These are phyloP conservation scores for Leucozona laternaria DNA, from an alignment of 2,888 invertebrate genomes.

Conservation along the genomic window DNA sequence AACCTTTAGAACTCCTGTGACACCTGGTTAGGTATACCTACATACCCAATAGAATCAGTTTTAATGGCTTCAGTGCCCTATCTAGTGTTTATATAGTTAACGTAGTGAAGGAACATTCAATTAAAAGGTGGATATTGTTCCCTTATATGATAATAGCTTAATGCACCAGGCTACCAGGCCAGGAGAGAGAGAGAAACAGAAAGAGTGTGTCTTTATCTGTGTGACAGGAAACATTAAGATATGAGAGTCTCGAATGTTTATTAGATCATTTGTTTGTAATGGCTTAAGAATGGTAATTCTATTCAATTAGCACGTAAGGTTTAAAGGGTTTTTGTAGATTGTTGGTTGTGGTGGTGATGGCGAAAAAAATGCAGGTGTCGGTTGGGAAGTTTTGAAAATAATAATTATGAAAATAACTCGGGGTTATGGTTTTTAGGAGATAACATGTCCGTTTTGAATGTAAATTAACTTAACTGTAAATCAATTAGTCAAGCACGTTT, in stretches of 20 bases:
- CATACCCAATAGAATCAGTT: conserved; percentile 47
- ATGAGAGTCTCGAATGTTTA: conserved; percentile 50
- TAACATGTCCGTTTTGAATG: neutral
- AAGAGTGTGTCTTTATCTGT: conserved; percentile 38
- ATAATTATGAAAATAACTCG: neutral
- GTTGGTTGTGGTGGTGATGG: neutral
- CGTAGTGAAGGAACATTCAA: conserved; percentile 30
- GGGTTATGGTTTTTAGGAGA: neutral
- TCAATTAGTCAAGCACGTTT: neutral
- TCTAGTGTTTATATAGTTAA: conserved; percentile 27
- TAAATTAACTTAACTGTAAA: neutral
- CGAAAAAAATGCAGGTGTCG: neutral
- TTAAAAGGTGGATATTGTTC: conserved; percentile 43
- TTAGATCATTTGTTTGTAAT: conserved; percentile 56
- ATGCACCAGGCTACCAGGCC: conserved; percentile 35
- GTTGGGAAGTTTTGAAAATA: neutral
- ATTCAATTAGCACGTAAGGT: conserved; percentile 58
- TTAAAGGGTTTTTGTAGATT: conserved; percentile 11
- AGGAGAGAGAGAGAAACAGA: too few species aligned
- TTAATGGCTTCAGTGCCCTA: conserved; percentile 24
- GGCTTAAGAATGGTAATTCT: conserved; percentile 57
- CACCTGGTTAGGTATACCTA: conserved; percentile 51
- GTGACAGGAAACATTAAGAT: conserved; percentile 62
- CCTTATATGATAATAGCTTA: conserved; percentile 54
- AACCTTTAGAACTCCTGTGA: conserved; percentile 12